Percentiles rank a stretch among this genome's conserved stretches.
phyloP scores from a whole-genome alignment of 2,797 vertebrate species.

The Rhinogobio ventralis region DNA sequence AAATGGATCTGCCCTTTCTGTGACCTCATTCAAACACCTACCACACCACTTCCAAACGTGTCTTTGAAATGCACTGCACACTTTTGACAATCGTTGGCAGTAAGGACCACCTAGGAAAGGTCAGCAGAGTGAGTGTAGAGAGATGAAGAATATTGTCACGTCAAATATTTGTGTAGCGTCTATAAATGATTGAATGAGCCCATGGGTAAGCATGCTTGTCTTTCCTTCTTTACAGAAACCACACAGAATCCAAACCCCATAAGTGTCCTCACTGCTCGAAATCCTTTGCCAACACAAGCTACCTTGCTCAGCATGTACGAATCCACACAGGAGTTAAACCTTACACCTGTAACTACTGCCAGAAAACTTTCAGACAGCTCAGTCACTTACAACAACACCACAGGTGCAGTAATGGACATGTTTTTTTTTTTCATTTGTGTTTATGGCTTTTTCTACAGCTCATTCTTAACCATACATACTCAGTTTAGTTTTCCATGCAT shows the following conservation, averaged over 20 bases:
- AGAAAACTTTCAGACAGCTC: constrained; percentile 98
- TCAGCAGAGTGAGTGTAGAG: constrained; percentile 25
- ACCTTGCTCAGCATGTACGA: constrained; percentile 97
- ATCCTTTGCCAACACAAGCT: constrained; percentile 98
- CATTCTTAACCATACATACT: background rate
- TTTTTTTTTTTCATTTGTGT: constrained; percentile 21
- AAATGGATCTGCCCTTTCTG: constrained; percentile 25
- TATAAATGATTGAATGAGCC: background rate
- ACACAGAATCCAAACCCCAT: constrained; percentile 98
- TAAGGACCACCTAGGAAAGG: constrained; percentile 1
- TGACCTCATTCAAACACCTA: constrained; percentile 39
- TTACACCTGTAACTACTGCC: constrained; percentile 94
- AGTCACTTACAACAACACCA: constrained; percentile 99
- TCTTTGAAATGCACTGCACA: background rate
- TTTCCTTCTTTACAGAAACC: constrained; percentile 74
- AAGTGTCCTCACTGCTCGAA: constrained; percentile 99
- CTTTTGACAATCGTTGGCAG: background rate
- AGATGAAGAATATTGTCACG: background rate
- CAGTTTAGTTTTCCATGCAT: background rate
- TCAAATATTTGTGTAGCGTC: constrained; percentile 4
- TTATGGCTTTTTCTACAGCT: constrained; percentile 32
- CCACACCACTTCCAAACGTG: background rate
- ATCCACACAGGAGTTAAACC: constrained; percentile 99
- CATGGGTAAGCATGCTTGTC: background rate
- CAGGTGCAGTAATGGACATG: constrained; percentile 79